Percentiles rank a stretch among this genome's conserved stretches.
Evolutionary conservation across 1,140 invertebrate genomes (phyloP).

Genomic region (Nebria ingens): DNA sequence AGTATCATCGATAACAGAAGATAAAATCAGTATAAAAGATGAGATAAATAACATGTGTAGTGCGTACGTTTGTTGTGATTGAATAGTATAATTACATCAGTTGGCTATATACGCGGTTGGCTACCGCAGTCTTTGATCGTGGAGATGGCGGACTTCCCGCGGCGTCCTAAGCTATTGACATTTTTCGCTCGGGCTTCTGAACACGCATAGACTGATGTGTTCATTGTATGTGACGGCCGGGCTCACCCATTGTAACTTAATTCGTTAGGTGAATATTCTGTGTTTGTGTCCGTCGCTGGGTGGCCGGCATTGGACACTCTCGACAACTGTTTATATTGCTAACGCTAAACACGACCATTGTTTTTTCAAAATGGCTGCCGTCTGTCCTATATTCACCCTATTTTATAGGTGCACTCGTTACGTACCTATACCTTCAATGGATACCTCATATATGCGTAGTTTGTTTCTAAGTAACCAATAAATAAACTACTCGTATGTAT

Average conservation of each 20-base stretch:
- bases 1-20: too few relatives aligned
- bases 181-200: slow-evolving; percentile 4
- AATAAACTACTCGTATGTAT: too few relatives aligned
- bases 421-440: slow-evolving; percentile 1
- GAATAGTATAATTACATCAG: too few relatives aligned
- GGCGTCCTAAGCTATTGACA: background rate
- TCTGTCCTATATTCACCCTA: background rate
- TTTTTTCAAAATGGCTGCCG: slow-evolving; percentile 8
- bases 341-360: background rate
- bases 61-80: too few relatives aligned
- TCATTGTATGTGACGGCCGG: background rate
- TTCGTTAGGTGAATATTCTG: background rate
- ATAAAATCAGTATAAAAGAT: too few relatives aligned
- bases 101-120: too few relatives aligned
- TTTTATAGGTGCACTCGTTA: background rate
- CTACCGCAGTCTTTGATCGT: too few relatives aligned
- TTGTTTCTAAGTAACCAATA: slow-evolving; percentile 5
- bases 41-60: too few relatives aligned
- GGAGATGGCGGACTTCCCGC: background rate
- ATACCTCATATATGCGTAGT: background rate
- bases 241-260: slow-evolving; percentile 6
- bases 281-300: background rate
- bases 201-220: background rate
- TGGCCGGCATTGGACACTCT: slow-evolving; percentile 5
- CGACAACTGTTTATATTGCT: slow-evolving; percentile 8